Percentiles rank a stretch among this genome's conserved stretches.
Conservation (phyloP, 2,113 vertebrate species). For the Paradoxurus hermaphroditus region DNA sequence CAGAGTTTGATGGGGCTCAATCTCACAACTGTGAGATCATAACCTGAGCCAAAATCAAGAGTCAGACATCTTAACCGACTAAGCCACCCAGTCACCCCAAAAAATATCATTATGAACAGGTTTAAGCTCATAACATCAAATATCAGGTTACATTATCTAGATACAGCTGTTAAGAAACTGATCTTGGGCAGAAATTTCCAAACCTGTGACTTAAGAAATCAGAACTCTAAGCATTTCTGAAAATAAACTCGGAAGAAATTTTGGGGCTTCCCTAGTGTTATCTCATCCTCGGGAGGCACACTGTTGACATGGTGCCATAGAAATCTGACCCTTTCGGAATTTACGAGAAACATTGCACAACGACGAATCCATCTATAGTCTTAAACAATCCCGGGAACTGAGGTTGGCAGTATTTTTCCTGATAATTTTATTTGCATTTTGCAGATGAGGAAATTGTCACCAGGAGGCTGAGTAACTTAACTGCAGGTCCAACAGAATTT, state of each 20-base stretch:
- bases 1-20: too few relatives aligned
- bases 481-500: neutral
- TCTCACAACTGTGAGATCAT: too few relatives aligned
- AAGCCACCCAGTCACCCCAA: too few relatives aligned
- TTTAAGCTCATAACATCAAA: neutral
- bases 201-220: neutral
- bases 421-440: neutral
- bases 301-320: neutral
- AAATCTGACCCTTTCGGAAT: neutral
- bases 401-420: neutral
- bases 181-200: neutral
- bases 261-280: neutral
- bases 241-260: neutral
- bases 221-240: neutral
- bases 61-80: too few relatives aligned
- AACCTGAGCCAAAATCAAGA: too few relatives aligned
- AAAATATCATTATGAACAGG: neutral
- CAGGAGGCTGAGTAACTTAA: neutral
- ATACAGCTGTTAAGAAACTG: neutral
- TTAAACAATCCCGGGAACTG: neutral
- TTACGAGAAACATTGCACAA: neutral
- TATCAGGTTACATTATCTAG: neutral
- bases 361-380: neutral
- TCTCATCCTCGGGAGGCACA: neutral
- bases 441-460: neutral